These are phyloP conservation scores for Leptinotarsa undecemlineata DNA, from an alignment of 1,140 invertebrate genomes.

Conservation along the genomic window DNA sequence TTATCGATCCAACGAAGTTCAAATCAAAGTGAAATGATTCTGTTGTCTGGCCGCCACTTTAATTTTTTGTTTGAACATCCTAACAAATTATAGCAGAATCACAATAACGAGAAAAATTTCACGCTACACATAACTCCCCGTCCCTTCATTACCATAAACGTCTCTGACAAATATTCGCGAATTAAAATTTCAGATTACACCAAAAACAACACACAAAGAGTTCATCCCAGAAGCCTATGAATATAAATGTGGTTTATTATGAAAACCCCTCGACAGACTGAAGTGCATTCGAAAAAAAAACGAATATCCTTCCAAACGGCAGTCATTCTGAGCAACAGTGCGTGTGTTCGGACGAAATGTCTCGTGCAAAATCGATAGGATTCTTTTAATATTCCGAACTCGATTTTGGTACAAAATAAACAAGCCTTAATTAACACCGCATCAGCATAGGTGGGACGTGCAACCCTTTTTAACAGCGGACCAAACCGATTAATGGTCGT, in stretches of 20 bases:
- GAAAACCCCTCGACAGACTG: not conserved
- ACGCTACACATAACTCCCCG: not conserved
- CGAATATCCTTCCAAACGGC: not conserved
- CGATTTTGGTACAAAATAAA: slow-evolving; percentile 38
- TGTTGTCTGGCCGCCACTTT: not conserved
- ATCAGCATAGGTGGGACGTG: slow-evolving; percentile 39
- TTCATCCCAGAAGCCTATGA: slow-evolving; percentile 5
- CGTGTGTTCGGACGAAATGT: not conserved
- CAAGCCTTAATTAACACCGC: slow-evolving; percentile 48
- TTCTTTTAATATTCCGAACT: slow-evolving; percentile 37
- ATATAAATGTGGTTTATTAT: slow-evolving; percentile 7
- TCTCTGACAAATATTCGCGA: slow-evolving; percentile 5
- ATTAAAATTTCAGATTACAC: not conserved
- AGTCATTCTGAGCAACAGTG: not conserved
- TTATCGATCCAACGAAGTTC: too few relatives aligned
- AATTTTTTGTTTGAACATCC: not conserved
- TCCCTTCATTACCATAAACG: slow-evolving; percentile 5
- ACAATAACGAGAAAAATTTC: not conserved
- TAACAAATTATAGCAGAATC: not conserved
- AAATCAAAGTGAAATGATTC: too few relatives aligned
- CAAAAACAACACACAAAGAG: not conserved
- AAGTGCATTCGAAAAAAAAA: not conserved
- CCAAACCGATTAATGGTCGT: slow-evolving; percentile 30
- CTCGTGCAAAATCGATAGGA: slow-evolving; percentile 16
- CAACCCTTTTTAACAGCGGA: slow-evolving; percentile 28